Evolutionary conservation across 2,888 invertebrate species (phyloP).

Genomic region (Mimachlamys varia): DNA sequence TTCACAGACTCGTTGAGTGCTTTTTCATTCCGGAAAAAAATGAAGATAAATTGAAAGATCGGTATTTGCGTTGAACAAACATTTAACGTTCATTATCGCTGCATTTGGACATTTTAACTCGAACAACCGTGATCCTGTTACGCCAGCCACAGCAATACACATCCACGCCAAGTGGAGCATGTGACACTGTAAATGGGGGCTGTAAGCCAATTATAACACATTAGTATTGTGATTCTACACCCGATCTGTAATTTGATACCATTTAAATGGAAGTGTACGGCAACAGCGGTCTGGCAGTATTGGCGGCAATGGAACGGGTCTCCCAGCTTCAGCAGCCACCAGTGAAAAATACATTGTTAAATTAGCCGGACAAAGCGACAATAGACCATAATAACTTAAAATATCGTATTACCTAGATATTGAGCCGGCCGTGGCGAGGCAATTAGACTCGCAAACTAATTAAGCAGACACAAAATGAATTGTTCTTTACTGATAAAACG

Average conservation of each 20-base stretch:
- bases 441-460: slow-evolving; percentile 31
- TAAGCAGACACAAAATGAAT: slow-evolving; percentile 20
- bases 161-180: slow-evolving; percentile 40
- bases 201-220: slow-evolving; percentile 53
- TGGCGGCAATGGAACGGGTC: background rate
- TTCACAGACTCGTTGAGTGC: slow-evolving; percentile 43
- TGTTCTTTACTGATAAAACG: slow-evolving; percentile 22
- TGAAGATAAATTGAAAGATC: slow-evolving; percentile 55
- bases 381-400: background rate
- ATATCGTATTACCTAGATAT: slow-evolving; percentile 31
- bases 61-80: slow-evolving; percentile 52
- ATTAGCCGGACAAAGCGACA: slow-evolving; percentile 3
- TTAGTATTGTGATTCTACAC: slow-evolving; percentile 44
- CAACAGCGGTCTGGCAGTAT: background rate
- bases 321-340: background rate
- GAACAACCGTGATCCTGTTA: slow-evolving; percentile 44
- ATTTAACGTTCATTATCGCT: slow-evolving; percentile 53
- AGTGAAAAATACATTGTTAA: background rate
- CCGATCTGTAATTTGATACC: slow-evolving; percentile 49
- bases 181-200: slow-evolving; percentile 42
- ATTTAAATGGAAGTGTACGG: slow-evolving; percentile 47
- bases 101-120: slow-evolving; percentile 48
- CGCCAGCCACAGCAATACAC: slow-evolving; percentile 43
- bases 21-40: slow-evolving; percentile 48
- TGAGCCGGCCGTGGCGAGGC: background rate